Base-by-base conservation (phyloP, 2,113 vertebrate genomes). In the Balaeniceps rex region DNA sequence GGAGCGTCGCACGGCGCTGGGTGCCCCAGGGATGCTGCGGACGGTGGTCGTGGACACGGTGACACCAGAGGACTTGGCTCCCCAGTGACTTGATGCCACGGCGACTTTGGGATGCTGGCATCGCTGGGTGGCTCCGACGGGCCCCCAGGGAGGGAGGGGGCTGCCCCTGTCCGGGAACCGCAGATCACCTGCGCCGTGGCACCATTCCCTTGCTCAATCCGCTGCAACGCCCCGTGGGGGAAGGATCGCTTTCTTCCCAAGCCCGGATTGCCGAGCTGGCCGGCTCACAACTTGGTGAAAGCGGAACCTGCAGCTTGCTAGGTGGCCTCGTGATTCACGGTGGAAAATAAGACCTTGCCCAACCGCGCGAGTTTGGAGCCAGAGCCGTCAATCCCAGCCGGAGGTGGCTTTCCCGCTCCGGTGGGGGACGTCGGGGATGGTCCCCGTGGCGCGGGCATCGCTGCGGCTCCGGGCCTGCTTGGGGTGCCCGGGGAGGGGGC, bases 291-390 rank as follows among this genome's bases (percentile, higher is more conserved):
- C 88, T 87, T 63, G 91, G 87, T 38, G 4, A 63, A 92, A 83
- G 76, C 68, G 79, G 28, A 94, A 79, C 60, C 63, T 65, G 79
- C 83, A 44, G 49, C 94, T 90, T 51, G 38, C 55, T 77, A 61
- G 91, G 92, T 90, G 94, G 91, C 97, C 92, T 76, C 14, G 26
- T 96, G 93, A 97, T 93, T 95, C 96, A 96, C 46, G 1, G 5
- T 0, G 51, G 75, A 90, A 83, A 96, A 90, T 36, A 51, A 83
- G 46, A 69, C 95, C 94, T 94, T 91, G 77, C 89, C 89, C 94
- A 96, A 88, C 68, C 10, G 1, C 4, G 0, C 42, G 8, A 2
- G 44, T 10, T 38, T 0, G 2, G 55, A 81, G 61, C 14, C 64
- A 15, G 36, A 71, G 61, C 28, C 3, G 1, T 5, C 40, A 57